Evolutionary conservation across 1,140 invertebrate species (phyloP).

Genomic region (Phocides pigmalion): DNA sequence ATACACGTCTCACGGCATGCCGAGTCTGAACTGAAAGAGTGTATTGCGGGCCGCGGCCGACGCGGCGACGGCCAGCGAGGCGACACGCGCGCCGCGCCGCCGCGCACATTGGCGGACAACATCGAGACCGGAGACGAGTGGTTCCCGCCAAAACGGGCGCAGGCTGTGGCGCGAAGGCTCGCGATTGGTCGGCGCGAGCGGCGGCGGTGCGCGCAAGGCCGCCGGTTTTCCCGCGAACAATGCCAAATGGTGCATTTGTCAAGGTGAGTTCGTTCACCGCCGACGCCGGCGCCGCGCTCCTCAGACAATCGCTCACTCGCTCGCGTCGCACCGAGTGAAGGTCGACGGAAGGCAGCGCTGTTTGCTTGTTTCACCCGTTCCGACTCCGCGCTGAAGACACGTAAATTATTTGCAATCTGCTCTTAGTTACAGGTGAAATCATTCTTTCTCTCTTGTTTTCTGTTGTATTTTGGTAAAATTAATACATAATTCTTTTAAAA

Average conservation of each 20-base stretch:
- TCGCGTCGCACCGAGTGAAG: slow-evolving; percentile 66
- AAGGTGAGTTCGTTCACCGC: slow-evolving; percentile 83
- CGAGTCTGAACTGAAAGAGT: slow-evolving; percentile 58
- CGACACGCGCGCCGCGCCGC: slow-evolving; percentile 47
- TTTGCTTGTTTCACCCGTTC: slow-evolving; percentile 58
- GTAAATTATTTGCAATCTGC: slow-evolving; percentile 59
- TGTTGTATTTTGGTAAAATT: neutral
- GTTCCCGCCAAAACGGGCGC: slow-evolving; percentile 79
- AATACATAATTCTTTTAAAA: neutral
- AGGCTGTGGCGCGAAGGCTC: slow-evolving; percentile 78
- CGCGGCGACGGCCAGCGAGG: slow-evolving; percentile 49
- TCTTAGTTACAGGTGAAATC: slow-evolving; percentile 73
- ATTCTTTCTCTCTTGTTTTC: slow-evolving; percentile 42
- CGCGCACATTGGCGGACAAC: slow-evolving; percentile 50
- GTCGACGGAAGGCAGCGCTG: slow-evolving; percentile 73
- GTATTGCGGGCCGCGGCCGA: neutral
- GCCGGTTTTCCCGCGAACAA: slow-evolving; percentile 83
- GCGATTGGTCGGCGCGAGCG: slow-evolving; percentile 69
- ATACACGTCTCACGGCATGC: slow-evolving; percentile 36
- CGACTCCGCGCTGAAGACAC: slow-evolving; percentile 51
- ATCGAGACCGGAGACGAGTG: slow-evolving; percentile 44
- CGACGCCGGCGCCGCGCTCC: slow-evolving; percentile 75
- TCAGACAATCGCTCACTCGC: slow-evolving; percentile 63
- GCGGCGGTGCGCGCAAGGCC: slow-evolving; percentile 75
- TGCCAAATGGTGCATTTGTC: slow-evolving; percentile 84